Conservation (phyloP, 2,797 vertebrate genomes). For the Mus spretus region DNA sequence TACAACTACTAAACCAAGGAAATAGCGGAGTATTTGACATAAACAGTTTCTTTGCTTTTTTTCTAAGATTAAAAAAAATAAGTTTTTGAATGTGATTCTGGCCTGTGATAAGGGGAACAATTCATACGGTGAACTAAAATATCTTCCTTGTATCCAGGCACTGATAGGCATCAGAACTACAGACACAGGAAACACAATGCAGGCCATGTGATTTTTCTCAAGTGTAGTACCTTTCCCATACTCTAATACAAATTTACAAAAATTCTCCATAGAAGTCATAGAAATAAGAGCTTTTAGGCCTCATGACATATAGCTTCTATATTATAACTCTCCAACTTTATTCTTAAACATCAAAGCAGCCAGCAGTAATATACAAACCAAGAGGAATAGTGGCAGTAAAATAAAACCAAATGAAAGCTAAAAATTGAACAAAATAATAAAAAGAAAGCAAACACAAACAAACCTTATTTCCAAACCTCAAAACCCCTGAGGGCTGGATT, state of each 20-base stretch:
- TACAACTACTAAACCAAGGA: not conserved
- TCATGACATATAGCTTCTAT: not conserved
- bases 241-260: not conserved
- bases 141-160: not conserved
- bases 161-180: not conserved
- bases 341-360: not conserved
- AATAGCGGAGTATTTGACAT: not conserved
- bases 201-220: not conserved
- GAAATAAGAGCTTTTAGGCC: constrained; percentile 3
- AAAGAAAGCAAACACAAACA: not conserved
- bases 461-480: not conserved
- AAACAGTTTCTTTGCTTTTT: not conserved
- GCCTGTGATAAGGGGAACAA: not conserved
- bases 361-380: not conserved
- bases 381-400: not conserved
- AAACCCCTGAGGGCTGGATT: not conserved
- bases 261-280: not conserved
- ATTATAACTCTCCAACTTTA: not conserved
- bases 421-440: not conserved
- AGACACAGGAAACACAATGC: not conserved
- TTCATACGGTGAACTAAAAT: constrained; percentile 2
- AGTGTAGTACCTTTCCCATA: not conserved
- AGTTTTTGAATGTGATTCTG: constrained; percentile 25
- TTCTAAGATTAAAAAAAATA: not conserved
- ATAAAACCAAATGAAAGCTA: not conserved